Base-by-base conservation (phyloP, 2,797 vertebrate species). In the Danio choprae region DNA sequence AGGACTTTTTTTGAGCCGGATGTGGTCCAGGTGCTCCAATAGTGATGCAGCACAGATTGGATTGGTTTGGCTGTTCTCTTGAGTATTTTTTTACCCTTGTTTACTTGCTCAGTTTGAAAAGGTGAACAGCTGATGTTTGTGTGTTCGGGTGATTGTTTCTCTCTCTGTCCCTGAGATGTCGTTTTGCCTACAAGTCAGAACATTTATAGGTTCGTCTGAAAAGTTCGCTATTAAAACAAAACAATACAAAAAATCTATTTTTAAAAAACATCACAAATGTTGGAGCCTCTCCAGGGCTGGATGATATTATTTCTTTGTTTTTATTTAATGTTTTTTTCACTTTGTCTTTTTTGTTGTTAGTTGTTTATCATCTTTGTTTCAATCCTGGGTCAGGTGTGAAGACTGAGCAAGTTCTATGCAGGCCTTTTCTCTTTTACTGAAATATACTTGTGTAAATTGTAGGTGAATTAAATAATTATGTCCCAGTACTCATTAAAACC, bases 21-120 rank as follows among this genome's bases (percentile, higher is more conserved):
- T 15, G 40, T 18, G 71, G 56, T 83, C 64, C 18, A 16, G 36
- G 58, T 75, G 75, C 68, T 76, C 48, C 71, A 40, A 71, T 74
- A 73, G 58, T 79, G 76, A 79, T 58, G 51, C 79, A 85, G 85
- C 77, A 83, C 81, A 81, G 81, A 69, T 74, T 60, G 22, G 43
- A 40, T 56, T 65, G 22, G 10, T 81, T 64, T 43, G 79, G 56
- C 38, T 65, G 22, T 62, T 83, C 16, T 44, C 29, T 48, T 20
- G 36, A 29, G 15, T 43, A n/a, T 48, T 69, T 73, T 79, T 74
- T 81, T 38, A 62, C 36, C 16, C 22, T 63, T 75, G 81, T 84
- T 84, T 83, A 83, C 69, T 64, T 84, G 77, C 80, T 82, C 63
- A 1, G 29, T 74, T 70, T 40, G 63, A 79, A 76, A 65, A 48